phyloP scores from a whole-genome alignment of 2,113 vertebrate genomes.

The Passer domesticus region DNA sequence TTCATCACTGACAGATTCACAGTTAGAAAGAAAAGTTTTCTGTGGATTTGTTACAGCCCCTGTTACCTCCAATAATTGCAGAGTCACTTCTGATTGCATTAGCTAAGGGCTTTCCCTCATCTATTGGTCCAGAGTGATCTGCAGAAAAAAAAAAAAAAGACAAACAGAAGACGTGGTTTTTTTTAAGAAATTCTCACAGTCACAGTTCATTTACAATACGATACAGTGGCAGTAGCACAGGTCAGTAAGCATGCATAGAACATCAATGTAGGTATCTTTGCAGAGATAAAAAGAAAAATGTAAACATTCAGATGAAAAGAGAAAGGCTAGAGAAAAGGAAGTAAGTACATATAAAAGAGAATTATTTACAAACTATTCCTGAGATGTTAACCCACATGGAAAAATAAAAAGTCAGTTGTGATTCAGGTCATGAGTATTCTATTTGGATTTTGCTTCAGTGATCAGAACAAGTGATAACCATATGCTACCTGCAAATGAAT shows the following conservation, averaged over 20 bases:
- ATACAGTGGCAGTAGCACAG: not conserved
- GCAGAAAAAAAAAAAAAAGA: constrained; percentile 33
- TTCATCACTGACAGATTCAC: not conserved
- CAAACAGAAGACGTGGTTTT: not conserved
- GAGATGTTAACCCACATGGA: not conserved
- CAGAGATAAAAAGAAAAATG: not conserved
- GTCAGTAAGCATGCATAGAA: not conserved
- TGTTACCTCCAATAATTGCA: constrained; percentile 93
- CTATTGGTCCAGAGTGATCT: constrained; percentile 89
- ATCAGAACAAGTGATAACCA: not conserved
- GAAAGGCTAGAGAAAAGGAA: not conserved
- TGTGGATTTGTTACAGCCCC: not conserved
- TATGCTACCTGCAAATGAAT: constrained; percentile 84
- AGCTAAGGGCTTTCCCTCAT: constrained; percentile 82
- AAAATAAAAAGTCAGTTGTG: not conserved
- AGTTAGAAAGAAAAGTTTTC: not conserved
- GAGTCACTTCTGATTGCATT: constrained; percentile 86
- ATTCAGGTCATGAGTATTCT: not conserved
- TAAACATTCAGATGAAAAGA: not conserved
- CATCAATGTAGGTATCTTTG: not conserved
- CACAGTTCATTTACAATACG: not conserved
- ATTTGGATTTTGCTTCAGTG: not conserved
- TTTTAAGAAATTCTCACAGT: not conserved
- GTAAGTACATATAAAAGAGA: not conserved
- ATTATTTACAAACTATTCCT: not conserved